Conservation (phyloP, 1,140 invertebrate species). For the Conopomorpha cramerella region DNA sequence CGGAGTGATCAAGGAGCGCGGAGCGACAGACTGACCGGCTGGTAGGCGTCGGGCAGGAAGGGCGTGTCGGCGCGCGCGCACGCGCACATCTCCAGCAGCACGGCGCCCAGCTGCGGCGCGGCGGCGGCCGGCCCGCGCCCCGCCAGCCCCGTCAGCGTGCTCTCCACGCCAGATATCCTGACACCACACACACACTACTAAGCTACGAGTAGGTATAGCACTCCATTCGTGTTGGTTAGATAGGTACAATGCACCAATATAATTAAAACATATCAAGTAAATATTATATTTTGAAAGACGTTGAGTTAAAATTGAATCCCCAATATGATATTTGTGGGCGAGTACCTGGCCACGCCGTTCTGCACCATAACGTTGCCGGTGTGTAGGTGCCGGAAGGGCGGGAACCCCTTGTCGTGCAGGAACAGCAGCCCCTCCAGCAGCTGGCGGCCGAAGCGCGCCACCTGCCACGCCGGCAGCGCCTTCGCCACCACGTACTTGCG, state of each 20-base stretch:
- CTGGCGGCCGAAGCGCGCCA: conserved; percentile 85
- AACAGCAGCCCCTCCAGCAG: conserved; percentile 87
- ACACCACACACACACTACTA: no score
- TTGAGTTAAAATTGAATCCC: no score
- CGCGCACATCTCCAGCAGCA: conserved; percentile 89
- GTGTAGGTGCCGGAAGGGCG: conserved; percentile 83
- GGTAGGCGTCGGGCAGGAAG: conserved; percentile 70
- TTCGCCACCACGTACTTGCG: conserved; percentile 36
- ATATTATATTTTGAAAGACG: no score
- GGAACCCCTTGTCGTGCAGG: conserved; percentile 85
- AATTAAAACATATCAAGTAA: no score
- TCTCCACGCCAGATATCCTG: conserved; percentile 82
- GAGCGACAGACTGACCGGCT: no score
- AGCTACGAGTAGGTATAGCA: no score
- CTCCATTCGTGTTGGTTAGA: no score
- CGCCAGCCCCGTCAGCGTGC: conserved; percentile 78
- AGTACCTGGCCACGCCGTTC: conserved; percentile 79
- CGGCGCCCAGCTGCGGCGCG: conserved; percentile 68
- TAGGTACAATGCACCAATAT: no score
- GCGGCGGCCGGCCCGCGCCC: conserved; percentile 57
- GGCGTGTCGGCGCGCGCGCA: conserved; percentile 79
- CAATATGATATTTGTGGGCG: no score
- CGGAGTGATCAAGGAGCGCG: no score
- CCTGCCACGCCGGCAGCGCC: conserved; percentile 75
- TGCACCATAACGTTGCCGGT: conserved; percentile 90